These are phyloP conservation scores for Monoplex corrugatus DNA, from an alignment of 2,888 invertebrate genomes.

Conservation along the genomic window DNA sequence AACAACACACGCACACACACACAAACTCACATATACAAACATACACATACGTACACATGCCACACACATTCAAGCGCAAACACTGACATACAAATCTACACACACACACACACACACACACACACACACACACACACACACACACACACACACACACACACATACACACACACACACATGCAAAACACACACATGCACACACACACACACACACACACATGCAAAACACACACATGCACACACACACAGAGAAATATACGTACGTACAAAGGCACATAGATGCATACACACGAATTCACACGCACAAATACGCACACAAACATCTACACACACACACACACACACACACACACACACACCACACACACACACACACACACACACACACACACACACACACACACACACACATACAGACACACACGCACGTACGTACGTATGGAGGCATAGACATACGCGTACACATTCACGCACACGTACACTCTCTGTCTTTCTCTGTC, in stretches of 20 bases:
- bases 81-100: too few relatives aligned
- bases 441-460: too few relatives aligned
- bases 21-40: too few relatives aligned
- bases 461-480: neutral
- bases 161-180: too few relatives aligned
- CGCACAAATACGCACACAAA: neutral
- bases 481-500: neutral
- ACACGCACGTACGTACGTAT: too few relatives aligned
- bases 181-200: neutral
- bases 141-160: too few relatives aligned
- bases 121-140: too few relatives aligned
- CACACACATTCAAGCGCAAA: too few relatives aligned
- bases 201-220: neutral
- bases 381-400: neutral
- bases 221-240: neutral
- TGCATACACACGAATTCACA: neutral
- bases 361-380: neutral
- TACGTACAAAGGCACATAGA: neutral
- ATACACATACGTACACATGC: too few relatives aligned
- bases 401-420: neutral
- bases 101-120: too few relatives aligned
- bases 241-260: too few relatives aligned
- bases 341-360: neutral
- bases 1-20: too few relatives aligned
- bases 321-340: slow-evolving; percentile 3